Percentiles rank a stretch among this genome's conserved stretches.
phyloP scores from a whole-genome alignment of 2,888 invertebrate species.

The Ophion costatus region DNA sequence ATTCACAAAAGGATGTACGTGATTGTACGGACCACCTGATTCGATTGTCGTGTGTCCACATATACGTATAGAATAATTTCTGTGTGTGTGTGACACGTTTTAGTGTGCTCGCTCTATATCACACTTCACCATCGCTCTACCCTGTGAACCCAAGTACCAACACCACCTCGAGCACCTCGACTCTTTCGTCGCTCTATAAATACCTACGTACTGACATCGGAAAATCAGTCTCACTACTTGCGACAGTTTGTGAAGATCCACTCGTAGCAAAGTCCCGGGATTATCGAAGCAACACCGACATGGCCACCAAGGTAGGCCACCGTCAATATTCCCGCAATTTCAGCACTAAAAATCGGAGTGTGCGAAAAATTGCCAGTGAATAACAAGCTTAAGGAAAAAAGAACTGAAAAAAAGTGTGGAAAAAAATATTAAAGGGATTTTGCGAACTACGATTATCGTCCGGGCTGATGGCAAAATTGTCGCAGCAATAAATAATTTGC shows the following conservation, averaged over 20 bases:
- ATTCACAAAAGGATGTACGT: constrained; percentile 73
- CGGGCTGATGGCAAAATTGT: not conserved
- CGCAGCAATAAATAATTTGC: not conserved
- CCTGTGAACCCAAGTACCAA: constrained; percentile 55
- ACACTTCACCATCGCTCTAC: constrained; percentile 45
- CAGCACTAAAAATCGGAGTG: not conserved
- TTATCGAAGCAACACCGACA: constrained; percentile 65
- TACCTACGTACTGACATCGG: constrained; percentile 72
- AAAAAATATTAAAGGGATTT: not conserved
- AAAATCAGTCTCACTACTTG: constrained; percentile 75
- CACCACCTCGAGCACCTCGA: constrained; percentile 54
- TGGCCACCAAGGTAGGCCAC: constrained; percentile 70
- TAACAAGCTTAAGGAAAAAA: not conserved
- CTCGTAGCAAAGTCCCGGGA: constrained; percentile 52
- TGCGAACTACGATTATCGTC: not conserved
- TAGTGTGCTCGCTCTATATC: constrained; percentile 8
- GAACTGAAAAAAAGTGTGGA: not conserved
- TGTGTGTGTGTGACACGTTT: not conserved
- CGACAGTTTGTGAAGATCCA: constrained; percentile 63
- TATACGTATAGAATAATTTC: constrained; percentile 1
- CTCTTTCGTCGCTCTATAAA: constrained; percentile 75
- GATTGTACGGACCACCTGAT: constrained; percentile 58
- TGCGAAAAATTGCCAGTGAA: not conserved
- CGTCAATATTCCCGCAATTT: not conserved
- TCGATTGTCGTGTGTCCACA: constrained; percentile 7